Conservation (phyloP, 2,888 invertebrate species). For the Drosophila ezoana region DNA sequence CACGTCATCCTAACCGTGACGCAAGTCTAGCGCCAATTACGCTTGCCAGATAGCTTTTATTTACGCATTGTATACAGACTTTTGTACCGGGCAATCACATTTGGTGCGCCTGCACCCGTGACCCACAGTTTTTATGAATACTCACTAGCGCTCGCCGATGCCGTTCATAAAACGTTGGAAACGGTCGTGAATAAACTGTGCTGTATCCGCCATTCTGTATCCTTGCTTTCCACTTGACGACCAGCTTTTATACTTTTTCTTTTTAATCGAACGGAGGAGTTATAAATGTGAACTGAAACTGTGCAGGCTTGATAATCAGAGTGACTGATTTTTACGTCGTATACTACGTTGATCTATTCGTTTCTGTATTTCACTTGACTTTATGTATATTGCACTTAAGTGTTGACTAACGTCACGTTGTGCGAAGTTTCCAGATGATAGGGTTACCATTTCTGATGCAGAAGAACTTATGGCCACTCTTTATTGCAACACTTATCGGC, state of each 20-base stretch:
- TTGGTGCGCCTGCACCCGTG: slow-evolving; percentile 4
- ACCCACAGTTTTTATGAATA: slow-evolving; percentile 36
- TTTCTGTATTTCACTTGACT: slow-evolving; percentile 40
- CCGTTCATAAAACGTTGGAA: slow-evolving; percentile 80
- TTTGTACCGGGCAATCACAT: slow-evolving; percentile 12
- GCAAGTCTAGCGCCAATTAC: slow-evolving; percentile 5
- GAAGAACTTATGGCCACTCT: slow-evolving; percentile 12
- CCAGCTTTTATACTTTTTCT: slow-evolving; percentile 27
- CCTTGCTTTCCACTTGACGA: slow-evolving; percentile 27
- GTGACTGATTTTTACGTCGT: slow-evolving; percentile 42
- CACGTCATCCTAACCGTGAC: slow-evolving; percentile 62
- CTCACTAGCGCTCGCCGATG: slow-evolving; percentile 83
- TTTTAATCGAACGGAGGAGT: slow-evolving; percentile 75
- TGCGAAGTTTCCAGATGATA: slow-evolving; percentile 48
- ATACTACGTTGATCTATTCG: slow-evolving; percentile 48
- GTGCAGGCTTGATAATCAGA: slow-evolving; percentile 13
- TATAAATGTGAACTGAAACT: slow-evolving; percentile 42
- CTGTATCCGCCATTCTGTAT: slow-evolving; percentile 66
- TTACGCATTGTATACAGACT: slow-evolving; percentile 2
- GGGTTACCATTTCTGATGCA: slow-evolving; percentile 11
- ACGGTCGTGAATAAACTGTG: slow-evolving; percentile 61
- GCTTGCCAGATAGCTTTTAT: background rate
- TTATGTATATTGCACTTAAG: slow-evolving; percentile 55
- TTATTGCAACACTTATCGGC: slow-evolving; percentile 2
- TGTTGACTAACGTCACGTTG: slow-evolving; percentile 34